Conservation (phyloP, 2,797 vertebrate genomes). For the Mycteria americana region DNA sequence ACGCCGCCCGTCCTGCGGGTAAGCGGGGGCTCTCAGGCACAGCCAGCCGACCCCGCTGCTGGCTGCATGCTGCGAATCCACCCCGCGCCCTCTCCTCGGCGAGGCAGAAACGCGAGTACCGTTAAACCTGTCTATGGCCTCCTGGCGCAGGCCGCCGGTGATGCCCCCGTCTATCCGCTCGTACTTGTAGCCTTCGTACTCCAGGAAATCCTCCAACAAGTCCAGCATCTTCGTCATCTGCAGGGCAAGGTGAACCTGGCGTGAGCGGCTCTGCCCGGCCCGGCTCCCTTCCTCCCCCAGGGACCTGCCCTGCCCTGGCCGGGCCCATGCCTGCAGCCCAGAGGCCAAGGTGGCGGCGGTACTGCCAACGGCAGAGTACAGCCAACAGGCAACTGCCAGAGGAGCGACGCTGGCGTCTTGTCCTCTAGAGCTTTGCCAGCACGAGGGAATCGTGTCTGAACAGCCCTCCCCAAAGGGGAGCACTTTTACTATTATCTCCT, state of each 20-base stretch:
- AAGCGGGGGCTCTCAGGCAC: rapidly evolving
- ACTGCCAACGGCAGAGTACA: rapidly evolving
- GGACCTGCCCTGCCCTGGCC: neutral
- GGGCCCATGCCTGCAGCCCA: neutral
- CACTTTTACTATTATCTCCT: neutral
- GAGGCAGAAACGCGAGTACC: slow-evolving; percentile 68
- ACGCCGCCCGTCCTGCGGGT: rapidly evolving
- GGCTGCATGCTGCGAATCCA: neutral
- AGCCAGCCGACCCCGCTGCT: rapidly evolving
- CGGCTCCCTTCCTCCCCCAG: neutral
- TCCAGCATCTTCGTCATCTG: slow-evolving; percentile 99
- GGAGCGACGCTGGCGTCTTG: rapidly evolving
- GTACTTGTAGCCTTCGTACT: slow-evolving; percentile 96
- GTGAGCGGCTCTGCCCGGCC: rapidly evolving
- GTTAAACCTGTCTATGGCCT: slow-evolving; percentile 97
- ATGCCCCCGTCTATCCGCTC: slow-evolving; percentile 95
- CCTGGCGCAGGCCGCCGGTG: slow-evolving; percentile 92
- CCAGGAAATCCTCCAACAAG: slow-evolving; percentile 94
- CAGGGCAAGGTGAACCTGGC: neutral
- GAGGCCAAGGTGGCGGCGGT: rapidly evolving
- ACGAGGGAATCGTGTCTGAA: neutral
- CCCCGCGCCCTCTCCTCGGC: rapidly evolving
- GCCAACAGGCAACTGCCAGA: neutral
- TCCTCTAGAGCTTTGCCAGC: neutral
- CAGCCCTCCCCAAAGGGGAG: neutral